Base-by-base conservation (phyloP, 2,888 invertebrate genomes). In the Ferrisia virgata region DNA sequence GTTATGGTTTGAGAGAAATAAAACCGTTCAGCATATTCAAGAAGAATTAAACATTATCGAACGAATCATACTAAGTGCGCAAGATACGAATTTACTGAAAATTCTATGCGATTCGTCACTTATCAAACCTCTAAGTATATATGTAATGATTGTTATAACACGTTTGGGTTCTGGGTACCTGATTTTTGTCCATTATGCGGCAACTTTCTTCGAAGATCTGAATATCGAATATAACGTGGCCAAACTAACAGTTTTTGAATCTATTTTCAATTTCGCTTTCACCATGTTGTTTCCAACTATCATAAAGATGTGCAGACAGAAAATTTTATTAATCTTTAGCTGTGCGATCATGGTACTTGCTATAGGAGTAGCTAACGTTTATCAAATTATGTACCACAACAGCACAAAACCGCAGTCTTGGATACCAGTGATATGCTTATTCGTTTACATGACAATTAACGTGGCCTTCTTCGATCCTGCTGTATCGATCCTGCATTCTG, bases 11-110 rank as follows among this genome's bases (percentile, higher is more conserved):
- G 72, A 76, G 22, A 76, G 36, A 36, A 76, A 36, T 2, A 36
- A 36, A 76, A n/a, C 36, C 9, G 33, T 76, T 9, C 33, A 33
- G 18, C 18, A 18, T 76, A 36, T 36, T 6, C 72, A 76, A 33
- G 72, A 76, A 36, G 72, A 76, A 18, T 8, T 76, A 36, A 76
- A 76, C 72, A 18, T 36, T 36, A 76, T 76, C 72, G 72, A 76
- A 76, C 36, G 33, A 25, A 36, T 18, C 36, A 5, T 18, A 9
- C 18, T 76, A 0, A 36, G 72, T 11, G 3, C 9, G 2, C 72
- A 76, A 18, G 36, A n/a, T 22, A 36, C 13, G 8, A 76, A 36
- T 36, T 76, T 76, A 9, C 28, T 33, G 1, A 18, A 76, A 76
- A 76, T 36, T 36, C 18, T 76, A 0, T 36, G 33, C 72, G 36